Base-by-base conservation (phyloP, 2,113 vertebrate genomes). In the Gorsachius goisagi region DNA sequence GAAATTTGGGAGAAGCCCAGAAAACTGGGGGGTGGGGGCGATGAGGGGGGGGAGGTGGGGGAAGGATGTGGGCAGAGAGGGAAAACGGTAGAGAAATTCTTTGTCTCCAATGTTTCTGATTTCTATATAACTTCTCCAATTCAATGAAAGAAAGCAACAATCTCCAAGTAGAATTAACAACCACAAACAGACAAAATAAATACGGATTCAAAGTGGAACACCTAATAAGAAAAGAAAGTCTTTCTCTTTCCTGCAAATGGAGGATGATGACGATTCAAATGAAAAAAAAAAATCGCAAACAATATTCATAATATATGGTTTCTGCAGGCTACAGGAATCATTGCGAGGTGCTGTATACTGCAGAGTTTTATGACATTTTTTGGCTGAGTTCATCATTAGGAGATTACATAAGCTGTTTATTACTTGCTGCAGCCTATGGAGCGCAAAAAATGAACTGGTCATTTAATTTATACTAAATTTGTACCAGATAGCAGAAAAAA, bases 331-430 rank as follows among this genome's bases (percentile, higher is more conserved):
- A 91, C 92, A 94, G 74, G 97, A 96, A 96, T 97, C 90, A 97
- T 95, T 95, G 84, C 4, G 30, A 97, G 90, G 66, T 95, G 86
- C 50, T 93, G 76, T 91, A 93, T 49, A 89, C 85, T 93, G 94
- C 86, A 94, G 85, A 95, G 83, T 89, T 97, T 97, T 93, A 94
- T 90, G 86, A 90, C 90, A 96, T 88, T 94, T 89, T 97, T 98
- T 97, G 91, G 92, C 95, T 93, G 69, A 96, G 83, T 92, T 97
- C 80, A 96, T 94, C 92, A 97, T 97, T 97, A 91, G 75, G 52
- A 97, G 96, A 97, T 97, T 96, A 97, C 92, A 96, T 97, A 97
- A 97, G 91, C 78, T 97, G 94, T 97, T 97, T 98, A 96, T 97
- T 96, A 94, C 92, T 97, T 94, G 89, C 96, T 95, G 94, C 63